phyloP scores from a whole-genome alignment of 2,113 vertebrate species.

The Oryzias curvinotus region DNA sequence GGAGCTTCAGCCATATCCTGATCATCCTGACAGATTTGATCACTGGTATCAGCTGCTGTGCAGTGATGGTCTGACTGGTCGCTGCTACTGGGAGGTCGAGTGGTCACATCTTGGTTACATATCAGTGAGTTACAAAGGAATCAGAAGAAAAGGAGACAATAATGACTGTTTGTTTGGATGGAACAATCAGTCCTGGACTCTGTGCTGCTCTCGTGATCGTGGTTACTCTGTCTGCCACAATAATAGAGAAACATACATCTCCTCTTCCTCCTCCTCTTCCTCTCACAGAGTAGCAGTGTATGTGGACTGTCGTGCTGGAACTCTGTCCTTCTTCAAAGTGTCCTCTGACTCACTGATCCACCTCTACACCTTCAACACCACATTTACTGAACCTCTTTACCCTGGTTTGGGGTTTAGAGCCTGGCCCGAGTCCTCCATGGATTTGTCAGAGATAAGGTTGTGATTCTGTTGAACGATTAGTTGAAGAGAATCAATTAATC shows the following conservation, averaged over 20 bases:
- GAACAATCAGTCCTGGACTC: slow-evolving; percentile 4
- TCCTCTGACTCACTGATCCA: no score
- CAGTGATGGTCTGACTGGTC: no score
- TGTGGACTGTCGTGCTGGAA: slow-evolving; percentile 2
- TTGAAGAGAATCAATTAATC: no score
- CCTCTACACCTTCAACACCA: no score
- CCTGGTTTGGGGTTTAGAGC: no score
- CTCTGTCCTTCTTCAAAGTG: not conserved
- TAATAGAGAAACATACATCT: not conserved
- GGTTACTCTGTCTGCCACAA: not conserved
- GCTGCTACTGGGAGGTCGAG: not conserved
- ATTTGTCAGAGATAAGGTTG: no score
- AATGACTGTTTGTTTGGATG: not conserved
- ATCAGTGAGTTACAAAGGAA: not conserved
- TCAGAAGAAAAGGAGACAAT: not conserved
- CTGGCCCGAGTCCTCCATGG: no score
- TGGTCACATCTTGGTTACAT: not conserved
- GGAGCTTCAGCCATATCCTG: no score
- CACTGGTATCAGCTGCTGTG: no score
- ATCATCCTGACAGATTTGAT: no score
- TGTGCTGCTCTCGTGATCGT: not conserved
- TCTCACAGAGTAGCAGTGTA: slow-evolving; percentile 8
- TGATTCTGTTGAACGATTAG: no score
- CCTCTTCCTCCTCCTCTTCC: not conserved
- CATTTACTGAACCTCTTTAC: no score